A percentile compares a stretch with the other conserved stretches of the same genome.
These are phyloP conservation scores for Diarsia mendica DNA, from an alignment of 2,888 invertebrate species.

Conservation along the genomic window DNA sequence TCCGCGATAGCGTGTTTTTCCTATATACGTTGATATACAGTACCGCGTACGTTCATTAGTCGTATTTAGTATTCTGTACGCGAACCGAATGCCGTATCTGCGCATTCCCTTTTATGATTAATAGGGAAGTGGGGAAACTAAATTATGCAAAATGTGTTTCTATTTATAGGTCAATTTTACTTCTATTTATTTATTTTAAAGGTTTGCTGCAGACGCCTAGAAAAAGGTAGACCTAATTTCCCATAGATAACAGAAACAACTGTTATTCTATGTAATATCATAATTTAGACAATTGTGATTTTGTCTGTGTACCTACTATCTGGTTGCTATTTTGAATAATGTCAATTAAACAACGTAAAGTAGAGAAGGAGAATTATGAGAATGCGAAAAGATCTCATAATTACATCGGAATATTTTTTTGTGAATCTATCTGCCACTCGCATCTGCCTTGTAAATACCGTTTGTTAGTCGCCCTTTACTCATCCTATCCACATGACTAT, in stretches of 20 bases:
- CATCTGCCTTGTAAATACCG: too few species aligned
- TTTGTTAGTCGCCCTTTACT: too few species aligned
- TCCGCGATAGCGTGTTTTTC: slow-evolving; percentile 24
- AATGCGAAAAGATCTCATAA: too few species aligned
- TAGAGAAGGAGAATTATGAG: too few species aligned
- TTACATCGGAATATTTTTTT: too few species aligned
- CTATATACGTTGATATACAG: slow-evolving; percentile 17
- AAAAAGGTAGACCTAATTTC: too few species aligned
- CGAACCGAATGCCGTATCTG: slow-evolving; percentile 7
- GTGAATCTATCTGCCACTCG: too few species aligned
- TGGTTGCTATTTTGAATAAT: not conserved
- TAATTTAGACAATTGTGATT: not conserved
- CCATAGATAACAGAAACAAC: too few species aligned
- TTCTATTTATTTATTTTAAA: not conserved
- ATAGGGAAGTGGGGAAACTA: slow-evolving; percentile 17
- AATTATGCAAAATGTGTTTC: not conserved
- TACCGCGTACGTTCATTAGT: slow-evolving; percentile 40
- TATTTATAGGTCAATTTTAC: slow-evolving; percentile 1
- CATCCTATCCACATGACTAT: too few species aligned
- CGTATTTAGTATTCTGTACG: slow-evolving; percentile 40
- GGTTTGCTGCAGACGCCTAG: too few species aligned
- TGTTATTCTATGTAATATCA: too few species aligned
- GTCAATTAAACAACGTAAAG: not conserved
- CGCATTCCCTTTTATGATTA: slow-evolving; percentile 35
- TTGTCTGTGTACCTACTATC: not conserved